Evolutionary conservation across 2,888 invertebrate species (phyloP).

Genomic region (Hirtodrosophila alboralis): DNA sequence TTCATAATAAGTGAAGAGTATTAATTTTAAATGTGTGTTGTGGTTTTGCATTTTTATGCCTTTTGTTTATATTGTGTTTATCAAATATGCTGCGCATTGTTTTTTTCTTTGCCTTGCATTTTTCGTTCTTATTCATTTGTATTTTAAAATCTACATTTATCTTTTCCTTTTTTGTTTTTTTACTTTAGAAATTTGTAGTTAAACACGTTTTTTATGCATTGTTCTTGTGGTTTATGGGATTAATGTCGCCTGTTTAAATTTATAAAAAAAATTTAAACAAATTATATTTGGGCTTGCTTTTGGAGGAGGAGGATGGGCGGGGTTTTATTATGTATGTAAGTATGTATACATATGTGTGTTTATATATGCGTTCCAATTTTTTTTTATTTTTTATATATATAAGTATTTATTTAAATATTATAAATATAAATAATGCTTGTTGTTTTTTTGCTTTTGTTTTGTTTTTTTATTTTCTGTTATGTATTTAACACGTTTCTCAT

Average conservation of each 20-base stretch:
- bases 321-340: conserved; percentile 38
- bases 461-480: conserved; percentile 32
- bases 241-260: conserved; percentile 49
- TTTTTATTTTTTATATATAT: conserved; percentile 41
- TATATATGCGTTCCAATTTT: conserved; percentile 57
- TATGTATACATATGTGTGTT: conserved; percentile 42
- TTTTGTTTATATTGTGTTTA: conserved; percentile 46
- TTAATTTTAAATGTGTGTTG: conserved; percentile 75
- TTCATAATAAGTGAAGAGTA: conserved; percentile 79
- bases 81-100: conserved; percentile 33
- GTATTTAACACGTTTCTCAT: conserved; percentile 51
- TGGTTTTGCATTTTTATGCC: conserved; percentile 53
- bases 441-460: conserved; percentile 37
- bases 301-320: conserved; percentile 7
- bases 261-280: conserved; percentile 59
- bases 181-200: conserved; percentile 63
- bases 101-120: conserved; percentile 35
- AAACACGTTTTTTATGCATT: conserved; percentile 57
- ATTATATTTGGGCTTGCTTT: conserved; percentile 32
- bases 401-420: conserved; percentile 55
- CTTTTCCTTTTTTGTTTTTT: conserved; percentile 33
- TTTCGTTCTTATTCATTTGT: conserved; percentile 37
- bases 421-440: conserved; percentile 64
- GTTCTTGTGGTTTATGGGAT: conserved; percentile 40
- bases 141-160: conserved; percentile 79